Base-by-base conservation (phyloP, 2,888 invertebrate species). In the Temnothorax unifasciatus region DNA sequence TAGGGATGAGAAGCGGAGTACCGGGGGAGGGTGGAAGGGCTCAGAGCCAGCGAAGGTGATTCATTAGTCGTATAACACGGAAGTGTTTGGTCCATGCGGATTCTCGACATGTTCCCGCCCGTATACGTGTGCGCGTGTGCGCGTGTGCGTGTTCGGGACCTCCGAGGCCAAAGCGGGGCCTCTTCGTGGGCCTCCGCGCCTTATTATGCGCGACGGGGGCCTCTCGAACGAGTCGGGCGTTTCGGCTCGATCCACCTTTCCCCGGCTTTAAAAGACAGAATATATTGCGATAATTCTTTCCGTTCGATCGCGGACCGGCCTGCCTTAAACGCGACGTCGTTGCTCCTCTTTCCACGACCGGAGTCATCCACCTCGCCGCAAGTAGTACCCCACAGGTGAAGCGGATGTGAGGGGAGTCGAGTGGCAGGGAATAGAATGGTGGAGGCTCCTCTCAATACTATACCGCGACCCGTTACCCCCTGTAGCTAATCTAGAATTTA, bases 31-130 rank as follows among this genome's bases (percentile, higher is more conserved):
- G 86, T 85, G 84, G 81, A 86, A 88, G 88, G 87, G 89, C 64
- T 81, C 52, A 77, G 82, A 83, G 83, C 85, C 87, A 87, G 90
- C 89, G 91, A 91, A 92, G 93, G 92, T 94, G 92, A 94, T 94
- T 94, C 94, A 94, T 94, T 94, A 94, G 94, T 94, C 93, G 94
- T 94, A 94, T 94, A 94, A 94, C 93, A 93, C 93, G 94, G 93
- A 93, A 93, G 93, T 93, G 93, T 92, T 91, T 88, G 88, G 87
- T 90, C 90, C 88, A 89, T 87, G 89, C 86, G 88, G 89, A 87
- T 89, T 89, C 89, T 86, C 90, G 87, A 88, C 89, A 88, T 89
- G 88, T 88, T 87, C 89, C 85, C 69, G 81, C 79, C 76, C 77
- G 34, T 34, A 64, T 73, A 75, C 69, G 50, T 79, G 84, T 59